Conservation (phyloP, 1,140 invertebrate genomes). For the Camponotus floridanus region DNA sequence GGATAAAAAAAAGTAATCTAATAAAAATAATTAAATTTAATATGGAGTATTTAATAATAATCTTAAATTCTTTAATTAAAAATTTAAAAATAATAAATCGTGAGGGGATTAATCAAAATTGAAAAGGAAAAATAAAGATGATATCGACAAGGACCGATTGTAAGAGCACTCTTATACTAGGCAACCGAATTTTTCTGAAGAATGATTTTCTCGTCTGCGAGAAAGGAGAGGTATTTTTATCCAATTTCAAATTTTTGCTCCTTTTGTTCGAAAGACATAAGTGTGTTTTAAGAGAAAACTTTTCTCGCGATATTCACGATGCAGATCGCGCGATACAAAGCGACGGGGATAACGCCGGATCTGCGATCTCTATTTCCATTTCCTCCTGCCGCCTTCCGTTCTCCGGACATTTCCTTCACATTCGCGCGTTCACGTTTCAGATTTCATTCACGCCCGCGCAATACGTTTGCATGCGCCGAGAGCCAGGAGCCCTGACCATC, state of each 20-base stretch:
- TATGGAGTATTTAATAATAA: conserved; percentile 43
- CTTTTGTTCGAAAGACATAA: neutral
- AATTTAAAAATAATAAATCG: neutral
- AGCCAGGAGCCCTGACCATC: conserved; percentile 40
- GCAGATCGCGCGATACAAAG: conserved; percentile 28
- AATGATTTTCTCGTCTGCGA: too few species aligned
- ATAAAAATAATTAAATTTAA: conserved; percentile 83
- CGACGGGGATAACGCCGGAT: conserved; percentile 25
- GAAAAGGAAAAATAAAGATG: neutral
- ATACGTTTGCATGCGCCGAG: conserved; percentile 43
- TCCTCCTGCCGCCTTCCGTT: conserved; percentile 32
- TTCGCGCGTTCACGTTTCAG: conserved; percentile 30
- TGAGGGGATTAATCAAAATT: conserved; percentile 6
- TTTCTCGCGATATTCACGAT: neutral
- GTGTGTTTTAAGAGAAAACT: neutral
- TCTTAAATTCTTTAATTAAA: conserved; percentile 55
- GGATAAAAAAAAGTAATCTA: conserved; percentile 85
- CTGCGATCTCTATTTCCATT: conserved; percentile 56
- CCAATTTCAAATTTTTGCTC: neutral
- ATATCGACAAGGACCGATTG: neutral
- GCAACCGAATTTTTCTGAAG: too few species aligned
- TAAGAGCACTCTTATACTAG: neutral
- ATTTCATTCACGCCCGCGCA: conserved; percentile 59
- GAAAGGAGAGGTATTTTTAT: neutral
- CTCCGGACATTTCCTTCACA: conserved; percentile 46